These are phyloP conservation scores for Cydia strobilella DNA, from an alignment of 1,140 invertebrate species.

Conservation along the genomic window DNA sequence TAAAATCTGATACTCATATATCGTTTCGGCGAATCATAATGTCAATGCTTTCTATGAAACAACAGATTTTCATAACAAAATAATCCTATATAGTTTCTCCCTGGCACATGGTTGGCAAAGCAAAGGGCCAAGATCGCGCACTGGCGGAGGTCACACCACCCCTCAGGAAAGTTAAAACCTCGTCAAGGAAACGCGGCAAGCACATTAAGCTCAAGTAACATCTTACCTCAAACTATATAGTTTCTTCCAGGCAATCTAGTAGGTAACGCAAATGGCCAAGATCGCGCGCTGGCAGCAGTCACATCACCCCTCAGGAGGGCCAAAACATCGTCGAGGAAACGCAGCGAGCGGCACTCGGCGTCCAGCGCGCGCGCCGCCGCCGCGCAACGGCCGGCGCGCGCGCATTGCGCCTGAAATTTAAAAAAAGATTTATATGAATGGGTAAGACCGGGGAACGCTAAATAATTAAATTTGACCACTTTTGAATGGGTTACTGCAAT, in stretches of 20 bases:
- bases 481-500: too few species aligned
- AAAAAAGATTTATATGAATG: neutral
- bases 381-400: slow-evolving; percentile 64
- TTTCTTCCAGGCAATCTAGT: slow-evolving; percentile 61
- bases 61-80: too few species aligned
- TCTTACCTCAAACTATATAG: slow-evolving; percentile 66
- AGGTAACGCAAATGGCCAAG: slow-evolving; percentile 74
- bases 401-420: slow-evolving; percentile 52
- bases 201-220: too few species aligned
- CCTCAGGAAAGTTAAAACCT: slow-evolving; percentile 30
- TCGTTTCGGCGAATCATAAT: too few species aligned
- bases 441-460: neutral
- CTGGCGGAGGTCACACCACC: slow-evolving; percentile 8
- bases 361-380: slow-evolving; percentile 63
- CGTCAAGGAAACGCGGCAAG: neutral
- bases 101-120: too few species aligned
- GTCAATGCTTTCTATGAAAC: too few species aligned
- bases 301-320: slow-evolving; percentile 70
- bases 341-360: slow-evolving; percentile 62
- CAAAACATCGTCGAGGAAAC: slow-evolving; percentile 75
- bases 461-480: too few species aligned
- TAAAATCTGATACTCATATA: too few species aligned
- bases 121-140: too few species aligned
- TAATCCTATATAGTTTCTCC: too few species aligned
- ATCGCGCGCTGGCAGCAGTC: slow-evolving; percentile 46